Base-by-base conservation (phyloP, 2,888 invertebrate genomes). In the Azorinus chamasolen region DNA sequence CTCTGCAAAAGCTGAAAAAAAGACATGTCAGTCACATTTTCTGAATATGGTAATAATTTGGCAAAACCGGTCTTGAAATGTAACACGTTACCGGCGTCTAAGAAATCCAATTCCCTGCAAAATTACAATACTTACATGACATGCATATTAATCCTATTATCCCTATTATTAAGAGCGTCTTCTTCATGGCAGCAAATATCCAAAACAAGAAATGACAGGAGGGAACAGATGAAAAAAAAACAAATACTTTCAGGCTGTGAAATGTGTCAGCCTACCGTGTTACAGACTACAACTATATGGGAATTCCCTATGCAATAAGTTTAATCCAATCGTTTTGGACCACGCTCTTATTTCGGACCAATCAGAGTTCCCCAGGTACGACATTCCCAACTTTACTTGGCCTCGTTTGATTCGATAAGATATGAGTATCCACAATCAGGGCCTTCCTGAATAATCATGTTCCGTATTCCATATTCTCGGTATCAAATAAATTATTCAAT, bases 311-410 rank as follows among this genome's bases (percentile, higher is more conserved):
- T 78, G 72, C 55, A 53, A 61, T 27, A 59, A 24, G 22, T 48
- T 51, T 69, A 24, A 62, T 68, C 90, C 90, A 90, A 90, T 90
- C 76, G 85, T 57, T 58, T 62, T 53, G 68, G 51, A 79, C 85
- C 90, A 89, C 90, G 89, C 86, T 76, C 74, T 22, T 58, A 27
- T 58, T 58, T 55, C 71, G 39, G 73, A 62, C 90, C 91, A 91
- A 90, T 90, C 81, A 84, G 48, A 73, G 46, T 59, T 54, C 55
- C 76, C 87, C 91, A 91, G 87, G 89, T 91, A 86, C 84, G 83
- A 76, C 69, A 82, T 75, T 79, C 68, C 74, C 69, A 66, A 57
- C 58, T 78, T 79, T 83, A 88, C 89, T 82, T 89, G 90, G 89
- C 89, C 82, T 66, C 48, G 68, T 72, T 64, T 85, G 83, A 90